Conservation (phyloP, 2,888 invertebrate species). For the Lasioglossum zephyrum region DNA sequence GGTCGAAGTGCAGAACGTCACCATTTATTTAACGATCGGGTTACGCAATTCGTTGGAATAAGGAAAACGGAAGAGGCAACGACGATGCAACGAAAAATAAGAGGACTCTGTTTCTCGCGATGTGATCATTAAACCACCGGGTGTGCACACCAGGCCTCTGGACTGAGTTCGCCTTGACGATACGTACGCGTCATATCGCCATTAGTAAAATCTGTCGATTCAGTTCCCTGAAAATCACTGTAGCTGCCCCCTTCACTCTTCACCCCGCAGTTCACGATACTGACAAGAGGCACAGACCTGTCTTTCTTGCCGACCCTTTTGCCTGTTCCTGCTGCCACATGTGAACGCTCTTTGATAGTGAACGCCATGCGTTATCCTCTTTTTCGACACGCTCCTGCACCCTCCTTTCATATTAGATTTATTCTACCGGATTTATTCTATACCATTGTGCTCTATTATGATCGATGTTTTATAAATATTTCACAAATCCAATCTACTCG, state of each 20-base stretch:
- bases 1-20: background rate
- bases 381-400: background rate
- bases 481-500: background rate
- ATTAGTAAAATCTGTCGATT: slow-evolving; percentile 62
- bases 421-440: background rate
- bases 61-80: slow-evolving; percentile 56
- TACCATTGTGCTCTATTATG: background rate
- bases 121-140: slow-evolving; percentile 49
- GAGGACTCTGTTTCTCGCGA: slow-evolving; percentile 8
- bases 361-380: background rate
- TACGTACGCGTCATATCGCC: slow-evolving; percentile 61
- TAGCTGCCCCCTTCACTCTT: slow-evolving; percentile 6
- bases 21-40: slow-evolving; percentile 28
- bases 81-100: slow-evolving; percentile 52
- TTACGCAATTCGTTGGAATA: slow-evolving; percentile 47
- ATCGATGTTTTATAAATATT: background rate
- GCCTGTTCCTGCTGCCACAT: background rate
- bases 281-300: background rate
- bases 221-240: slow-evolving; percentile 51
- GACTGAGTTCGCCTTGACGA: slow-evolving; percentile 62
- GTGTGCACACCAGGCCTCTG: slow-evolving; percentile 28
- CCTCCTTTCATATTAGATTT: background rate
- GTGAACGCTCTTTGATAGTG: slow-evolving; percentile 4
- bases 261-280: background rate
- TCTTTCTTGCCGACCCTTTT: slow-evolving; percentile 23